These are phyloP conservation scores for Nomada hirtipes DNA, from an alignment of 2,888 invertebrate species.

Conservation along the genomic window DNA sequence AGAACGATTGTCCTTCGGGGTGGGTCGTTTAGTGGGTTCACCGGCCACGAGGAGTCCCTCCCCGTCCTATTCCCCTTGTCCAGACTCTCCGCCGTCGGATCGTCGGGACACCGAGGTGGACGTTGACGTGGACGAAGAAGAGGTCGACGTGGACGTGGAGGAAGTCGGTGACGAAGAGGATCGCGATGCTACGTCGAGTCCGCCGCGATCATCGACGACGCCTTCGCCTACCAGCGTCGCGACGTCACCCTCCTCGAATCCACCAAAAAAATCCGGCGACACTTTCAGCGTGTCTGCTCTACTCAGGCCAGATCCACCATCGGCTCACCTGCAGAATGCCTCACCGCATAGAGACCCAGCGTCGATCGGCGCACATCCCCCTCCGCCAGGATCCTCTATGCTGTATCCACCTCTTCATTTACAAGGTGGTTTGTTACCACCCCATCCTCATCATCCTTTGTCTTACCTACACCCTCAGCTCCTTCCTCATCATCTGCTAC, in stretches of 20 bases:
- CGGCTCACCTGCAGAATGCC: conserved; percentile 85
- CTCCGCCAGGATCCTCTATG: conserved; percentile 85
- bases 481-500: conserved; percentile 83
- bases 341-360: conserved; percentile 81
- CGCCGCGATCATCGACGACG: conserved; percentile 79
- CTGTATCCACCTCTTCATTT: conserved; percentile 84
- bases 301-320: conserved; percentile 91
- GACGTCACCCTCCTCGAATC: conserved; percentile 74
- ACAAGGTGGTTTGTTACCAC: conserved; percentile 79
- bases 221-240: conserved; percentile 77
- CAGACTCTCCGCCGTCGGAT: conserved; percentile 80
- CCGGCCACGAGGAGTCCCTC: conserved; percentile 80
- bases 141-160: conserved; percentile 82
- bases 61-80: conserved; percentile 80
- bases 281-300: conserved; percentile 94
- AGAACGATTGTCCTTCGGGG: conserved; percentile 94
- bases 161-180: conserved; percentile 82
- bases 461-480: conserved; percentile 85
- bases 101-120: conserved; percentile 81
- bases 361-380: conserved; percentile 84
- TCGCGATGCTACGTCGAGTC: conserved; percentile 77
- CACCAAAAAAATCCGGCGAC: conserved; percentile 86
- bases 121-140: conserved; percentile 80
- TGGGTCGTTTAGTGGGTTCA: conserved; percentile 90
- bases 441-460: conserved; percentile 87